Base-by-base conservation (phyloP, 2,888 invertebrate species). In the Latheticus oryzae region DNA sequence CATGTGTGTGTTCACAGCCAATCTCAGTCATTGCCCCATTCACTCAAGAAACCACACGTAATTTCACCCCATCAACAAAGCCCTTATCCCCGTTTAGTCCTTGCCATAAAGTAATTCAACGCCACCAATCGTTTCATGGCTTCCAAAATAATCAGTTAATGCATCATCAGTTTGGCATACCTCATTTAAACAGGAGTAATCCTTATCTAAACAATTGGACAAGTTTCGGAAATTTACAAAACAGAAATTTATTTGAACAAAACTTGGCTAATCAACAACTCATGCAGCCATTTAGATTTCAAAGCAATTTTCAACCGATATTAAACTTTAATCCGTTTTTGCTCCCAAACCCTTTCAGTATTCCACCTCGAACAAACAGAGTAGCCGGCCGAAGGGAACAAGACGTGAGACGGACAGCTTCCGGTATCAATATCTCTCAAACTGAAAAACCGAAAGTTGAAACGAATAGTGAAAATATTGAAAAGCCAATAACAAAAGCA, bases 21-120 rank as follows among this genome's bases (percentile, higher is more conserved):
- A 80, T 83, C 76, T 83, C 82, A 76, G 79, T 82, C 76, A 83
- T 83, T 85, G 87, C 87, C 81, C 79, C 79, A 58, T 78, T 78
- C 64, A 71, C 73, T 57, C 78, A 78, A 66, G 71, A 64, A 60
- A 56, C 63, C 58, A 64, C 56, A 56, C 63, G 63, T 33, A 68
- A 62, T 61, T 62, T 64, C 33, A 58, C 61, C 19, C 62, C 64
- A 24, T 67, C 35, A 64, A 63, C 38, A 7, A 43, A 43, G 19
- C 13, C 53, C 21, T 7, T 33, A 32, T 28, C 45, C 3, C 32
- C 50, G 42, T 28, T 57, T 26, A 5, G 37, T 19, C 17, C 60
- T 26, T 66, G 45, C 33, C 43, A 57, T 58, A 67, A 65, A 11
- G 40, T 75, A 7, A 73, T 58, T 17, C 48, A 76, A 61, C 67